Evolutionary conservation across 2,888 invertebrate species (phyloP), one percentile per base, ranked within the genome.

Genomic region (Xestia rhomboidea): DNA sequence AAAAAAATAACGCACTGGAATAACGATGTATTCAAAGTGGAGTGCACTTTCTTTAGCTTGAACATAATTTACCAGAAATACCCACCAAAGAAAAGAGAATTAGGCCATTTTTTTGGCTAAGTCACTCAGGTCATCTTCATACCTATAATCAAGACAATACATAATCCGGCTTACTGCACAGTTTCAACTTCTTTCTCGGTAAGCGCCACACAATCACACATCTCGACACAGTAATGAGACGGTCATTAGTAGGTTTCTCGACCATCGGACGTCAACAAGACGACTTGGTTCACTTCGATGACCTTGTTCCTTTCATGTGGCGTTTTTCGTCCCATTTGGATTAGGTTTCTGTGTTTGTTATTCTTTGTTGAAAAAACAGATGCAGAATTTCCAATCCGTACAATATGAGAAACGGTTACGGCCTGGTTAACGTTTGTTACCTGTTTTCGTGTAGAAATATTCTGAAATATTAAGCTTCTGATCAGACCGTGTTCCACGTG

Each of bases 181-280:
- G 38, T 51, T 63, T 30, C 10, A 30, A 73, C 41, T 57, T 27
- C 24, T 66, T 44, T 60, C 78, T 60, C n/a, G 63, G 5, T 54
- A 66, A 75, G 46, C 63, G 69, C 62, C 68, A 80, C 72, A 73
- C 49, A 70, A 30, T 77, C 44, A 73, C 44, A 76, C n/a, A 73
- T 74, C 68, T 73, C 68, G 51, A 38, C 38, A 62, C 67, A 68
- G 81, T 80, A 84, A 68, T 62, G 81, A 84, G 73, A 51, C 41
- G 30, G 54, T 77, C 73, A 89, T 82, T 88, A 82, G 84, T 88
- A 84, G 89, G 87, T 89, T 89, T 83, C 44, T 88, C 74, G 80
- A 68, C 66, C 88, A 70, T 78, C 67, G 69, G 34, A 64, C 38
- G 67, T 79, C 57, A 76, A 85, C 81, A 87, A 85, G 85, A 71